Conservation (phyloP, 2,888 invertebrate genomes). For the Sclerodermus sp. region DNA sequence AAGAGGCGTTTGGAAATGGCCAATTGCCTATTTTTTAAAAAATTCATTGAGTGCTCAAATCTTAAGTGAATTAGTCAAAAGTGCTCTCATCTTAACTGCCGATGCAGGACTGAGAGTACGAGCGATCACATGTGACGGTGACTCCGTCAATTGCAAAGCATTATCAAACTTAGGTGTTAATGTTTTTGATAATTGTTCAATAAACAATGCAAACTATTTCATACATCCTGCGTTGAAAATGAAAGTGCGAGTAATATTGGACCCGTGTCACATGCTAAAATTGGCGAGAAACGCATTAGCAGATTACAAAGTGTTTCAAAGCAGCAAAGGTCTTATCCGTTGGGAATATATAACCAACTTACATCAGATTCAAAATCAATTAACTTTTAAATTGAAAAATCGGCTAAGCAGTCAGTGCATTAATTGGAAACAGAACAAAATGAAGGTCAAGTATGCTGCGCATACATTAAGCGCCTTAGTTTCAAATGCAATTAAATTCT, state of each 20-base stretch:
- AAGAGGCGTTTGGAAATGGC: too few relatives aligned
- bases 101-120: neutral
- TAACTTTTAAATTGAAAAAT: neutral
- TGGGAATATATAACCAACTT: constrained; percentile 26
- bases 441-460: constrained; percentile 29
- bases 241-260: neutral
- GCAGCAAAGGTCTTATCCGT: constrained; percentile 13
- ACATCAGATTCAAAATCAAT: neutral
- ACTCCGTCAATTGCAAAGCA: neutral
- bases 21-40: too few relatives aligned
- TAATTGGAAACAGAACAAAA: constrained; percentile 11
- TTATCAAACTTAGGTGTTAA: neutral
- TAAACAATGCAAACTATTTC: neutral
- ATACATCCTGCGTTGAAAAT: neutral
- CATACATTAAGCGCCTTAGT: constrained; percentile 31
- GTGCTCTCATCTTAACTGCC: neutral
- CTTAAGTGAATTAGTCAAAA: too few relatives aligned
- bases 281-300: too few relatives aligned
- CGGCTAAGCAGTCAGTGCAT: neutral
- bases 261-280: neutral
- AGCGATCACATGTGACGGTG: neutral
- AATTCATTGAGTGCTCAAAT: too few relatives aligned
- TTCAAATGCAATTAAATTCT: constrained; percentile 29
- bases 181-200: neutral
- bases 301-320: constrained; percentile 12